Base-by-base conservation (phyloP, 30 jellyfish, hydroid and myxozoan species). In the Aurelia sp. region DNA sequence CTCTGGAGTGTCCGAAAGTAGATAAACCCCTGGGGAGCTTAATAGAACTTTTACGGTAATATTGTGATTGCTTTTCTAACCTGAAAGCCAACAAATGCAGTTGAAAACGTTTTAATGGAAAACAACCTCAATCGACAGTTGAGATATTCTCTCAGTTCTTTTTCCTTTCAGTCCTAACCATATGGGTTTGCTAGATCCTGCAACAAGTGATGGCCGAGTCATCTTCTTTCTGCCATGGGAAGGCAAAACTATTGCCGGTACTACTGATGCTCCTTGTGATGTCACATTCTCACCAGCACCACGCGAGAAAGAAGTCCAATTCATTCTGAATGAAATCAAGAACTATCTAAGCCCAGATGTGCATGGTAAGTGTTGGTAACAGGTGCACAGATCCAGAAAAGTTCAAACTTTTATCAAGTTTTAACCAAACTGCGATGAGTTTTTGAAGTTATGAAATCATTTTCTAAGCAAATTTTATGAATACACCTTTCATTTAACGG, bases 161-260 rank as follows among this genome's bases (percentile, higher is more conserved):
- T 61, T 61, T 15, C 13, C 6, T 51, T 62, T n/a, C 50, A 90
- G 99, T 65, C 96, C 99, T 37, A 88, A 77, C 31, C 66, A 77
- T 75, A 89, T 90, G 94, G 99, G 99, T 30, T 85, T 96, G 18
- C 84, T 96, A 7, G 98, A 96, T 66, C 98, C 99, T 41, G 89
- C 90, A 33, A 96, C 99, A 57, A 91, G 97, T 78, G 98, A 96
- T 82, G 98, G 98, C 6, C 90, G 99, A 61, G 99, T 96, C 15
- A 89, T 96, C 23, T 96, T 96, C 91, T 88, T 96, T 78, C 86
- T 96, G 20, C 99, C 99, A 1, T 96, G 99, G 99, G 97, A 96
- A 87, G 99, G 99, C 11, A 84, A 84, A 73, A 96, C 99, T 11
- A 76, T 96, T 11, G 99, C 96, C 66, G 99, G 99, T 30, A 96